These are phyloP conservation scores for Leptopilina myrica DNA, from an alignment of 2,888 invertebrate species.

Conservation along the genomic window DNA sequence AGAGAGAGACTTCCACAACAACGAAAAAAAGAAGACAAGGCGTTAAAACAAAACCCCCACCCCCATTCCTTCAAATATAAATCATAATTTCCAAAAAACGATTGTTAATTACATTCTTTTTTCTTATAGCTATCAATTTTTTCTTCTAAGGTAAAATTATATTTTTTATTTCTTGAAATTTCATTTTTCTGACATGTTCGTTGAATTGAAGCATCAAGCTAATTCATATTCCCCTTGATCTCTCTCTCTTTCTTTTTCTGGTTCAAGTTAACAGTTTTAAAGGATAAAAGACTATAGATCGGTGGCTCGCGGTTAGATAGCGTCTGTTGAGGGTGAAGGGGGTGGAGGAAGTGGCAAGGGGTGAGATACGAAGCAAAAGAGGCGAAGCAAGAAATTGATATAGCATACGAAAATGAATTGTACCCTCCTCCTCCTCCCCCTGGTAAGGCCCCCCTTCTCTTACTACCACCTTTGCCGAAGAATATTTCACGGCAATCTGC, in stretches of 20 bases:
- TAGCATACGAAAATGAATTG: conserved; percentile 77
- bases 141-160: background rate
- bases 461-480: conserved; percentile 66
- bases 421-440: conserved; percentile 57
- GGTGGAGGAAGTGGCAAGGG: conserved; percentile 49
- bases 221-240: conserved; percentile 76
- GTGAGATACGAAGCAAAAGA: conserved; percentile 56
- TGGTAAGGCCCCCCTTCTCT: too few relatives aligned
- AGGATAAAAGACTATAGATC: conserved; percentile 75
- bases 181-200: conserved; percentile 10
- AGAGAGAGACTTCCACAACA: conserved; percentile 47
- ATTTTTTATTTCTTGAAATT: conserved; percentile 5
- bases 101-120: too few relatives aligned
- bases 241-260: conserved; percentile 55
- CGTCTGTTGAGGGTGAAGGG: conserved; percentile 54
- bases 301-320: conserved; percentile 62
- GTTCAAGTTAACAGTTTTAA: conserved; percentile 75
- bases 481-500: conserved; percentile 76
- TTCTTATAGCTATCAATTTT: background rate
- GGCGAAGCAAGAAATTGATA: conserved; percentile 76
- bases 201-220: conserved; percentile 64
- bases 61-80: too few relatives aligned
- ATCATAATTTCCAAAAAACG: too few relatives aligned
- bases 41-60: too few relatives aligned
- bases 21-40: conserved; percentile 1